phyloP scores from a whole-genome alignment of 1,140 invertebrate species.

The Drusus annulatus region DNA sequence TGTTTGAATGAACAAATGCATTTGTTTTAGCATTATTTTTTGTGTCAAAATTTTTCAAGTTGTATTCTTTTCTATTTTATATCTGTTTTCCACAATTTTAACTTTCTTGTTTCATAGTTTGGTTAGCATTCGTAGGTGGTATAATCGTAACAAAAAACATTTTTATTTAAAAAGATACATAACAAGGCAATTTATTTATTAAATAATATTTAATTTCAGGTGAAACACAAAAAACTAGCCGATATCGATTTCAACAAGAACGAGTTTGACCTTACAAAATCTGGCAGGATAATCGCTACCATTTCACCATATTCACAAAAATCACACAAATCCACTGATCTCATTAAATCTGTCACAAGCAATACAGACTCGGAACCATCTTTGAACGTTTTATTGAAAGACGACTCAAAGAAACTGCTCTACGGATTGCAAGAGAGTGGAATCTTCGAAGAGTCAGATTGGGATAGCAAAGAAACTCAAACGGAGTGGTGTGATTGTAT shows the following conservation, averaged over 20 bases:
- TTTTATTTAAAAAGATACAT: no score
- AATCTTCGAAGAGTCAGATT: conserved; percentile 75
- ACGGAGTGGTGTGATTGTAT: conserved; percentile 70
- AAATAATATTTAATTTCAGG: conserved; percentile 43
- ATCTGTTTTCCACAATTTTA: not conserved
- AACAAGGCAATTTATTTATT: not conserved
- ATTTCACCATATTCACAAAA: conserved; percentile 69
- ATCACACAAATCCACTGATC: conserved; percentile 62
- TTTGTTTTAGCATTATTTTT: conserved; percentile 9
- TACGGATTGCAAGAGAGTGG: conserved; percentile 75
- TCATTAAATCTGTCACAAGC: conserved; percentile 45
- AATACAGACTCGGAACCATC: conserved; percentile 26
- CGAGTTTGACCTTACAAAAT: conserved; percentile 54
- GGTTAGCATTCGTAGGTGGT: no score
- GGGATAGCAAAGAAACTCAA: conserved; percentile 70
- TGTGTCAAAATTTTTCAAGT: conserved; percentile 21
- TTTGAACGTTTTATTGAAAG: conserved; percentile 40
- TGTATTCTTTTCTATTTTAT: not conserved
- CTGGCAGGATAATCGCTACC: conserved; percentile 68
- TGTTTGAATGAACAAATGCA: not conserved
- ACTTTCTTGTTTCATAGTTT: no score
- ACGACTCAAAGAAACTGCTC: conserved; percentile 52
- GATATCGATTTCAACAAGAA: conserved; percentile 51
- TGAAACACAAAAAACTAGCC: conserved; percentile 46
- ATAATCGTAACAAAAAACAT: no score